A percentile compares a stretch with the other conserved stretches of the same genome.
Conservation (phyloP, 2,888 invertebrate species). For the Apotomis betuletana region DNA sequence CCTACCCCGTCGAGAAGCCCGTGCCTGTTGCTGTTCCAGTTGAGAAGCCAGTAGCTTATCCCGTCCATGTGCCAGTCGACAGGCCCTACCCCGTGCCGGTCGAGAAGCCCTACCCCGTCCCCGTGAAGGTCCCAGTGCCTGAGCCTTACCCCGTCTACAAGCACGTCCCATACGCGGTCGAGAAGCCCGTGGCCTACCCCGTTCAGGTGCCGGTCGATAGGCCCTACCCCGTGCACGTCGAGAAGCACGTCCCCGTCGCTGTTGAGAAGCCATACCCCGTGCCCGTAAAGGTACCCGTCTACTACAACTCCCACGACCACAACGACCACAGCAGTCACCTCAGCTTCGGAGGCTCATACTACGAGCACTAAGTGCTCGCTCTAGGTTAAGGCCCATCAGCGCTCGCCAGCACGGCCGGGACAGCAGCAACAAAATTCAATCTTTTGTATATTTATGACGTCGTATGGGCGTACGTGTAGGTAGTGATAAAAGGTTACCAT, state of each 20-base stretch:
- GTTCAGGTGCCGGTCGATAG: constrained; percentile 87
- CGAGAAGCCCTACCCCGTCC: constrained; percentile 79
- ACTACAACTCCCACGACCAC: constrained; percentile 58
- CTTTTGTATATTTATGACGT: constrained; percentile 73
- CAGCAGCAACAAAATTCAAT: constrained; percentile 71
- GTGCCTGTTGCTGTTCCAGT: constrained; percentile 85
- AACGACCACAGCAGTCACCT: constrained; percentile 48
- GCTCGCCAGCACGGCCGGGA: constrained; percentile 76
- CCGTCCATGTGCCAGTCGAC: constrained; percentile 85
- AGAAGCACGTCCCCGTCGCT: constrained; percentile 73
- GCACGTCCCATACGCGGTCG: constrained; percentile 85
- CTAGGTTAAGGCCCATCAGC: constrained; percentile 60
- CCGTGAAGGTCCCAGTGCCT: constrained; percentile 84
- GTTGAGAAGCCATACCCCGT: constrained; percentile 84
- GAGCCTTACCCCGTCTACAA: constrained; percentile 86
- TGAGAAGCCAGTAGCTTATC: constrained; percentile 85
- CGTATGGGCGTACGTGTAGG: constrained; percentile 74
- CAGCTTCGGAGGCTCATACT: constrained; percentile 61
- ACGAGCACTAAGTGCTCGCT: constrained; percentile 72
- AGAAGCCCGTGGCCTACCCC: constrained; percentile 84
- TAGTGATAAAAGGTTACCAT: constrained; percentile 82
- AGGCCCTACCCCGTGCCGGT: constrained; percentile 84
- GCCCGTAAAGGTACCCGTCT: constrained; percentile 81
- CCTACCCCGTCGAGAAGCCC: constrained; percentile 85
- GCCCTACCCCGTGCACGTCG: constrained; percentile 85